phyloP scores from a whole-genome alignment of 2,113 vertebrate genomes.

The Ginglymostoma cirratum region DNA sequence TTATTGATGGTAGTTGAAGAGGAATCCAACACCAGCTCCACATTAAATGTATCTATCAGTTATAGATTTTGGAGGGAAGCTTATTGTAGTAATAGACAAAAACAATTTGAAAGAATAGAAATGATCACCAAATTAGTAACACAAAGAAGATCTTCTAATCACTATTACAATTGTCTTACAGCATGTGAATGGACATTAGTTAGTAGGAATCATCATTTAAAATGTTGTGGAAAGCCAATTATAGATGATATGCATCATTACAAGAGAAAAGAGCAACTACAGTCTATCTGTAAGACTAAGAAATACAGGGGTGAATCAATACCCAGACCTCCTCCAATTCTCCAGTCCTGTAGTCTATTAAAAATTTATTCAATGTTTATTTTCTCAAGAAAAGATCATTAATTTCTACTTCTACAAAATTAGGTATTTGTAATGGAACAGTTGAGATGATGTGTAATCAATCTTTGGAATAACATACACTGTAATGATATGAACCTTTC shows the following conservation, averaged over 20 bases:
- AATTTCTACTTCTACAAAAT: background rate
- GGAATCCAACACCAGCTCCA: background rate
- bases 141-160: background rate
- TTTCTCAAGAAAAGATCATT: slow-evolving; percentile 4
- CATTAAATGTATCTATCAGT: background rate
- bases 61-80: background rate
- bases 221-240: background rate
- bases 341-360: background rate
- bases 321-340: background rate
- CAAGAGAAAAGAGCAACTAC: background rate
- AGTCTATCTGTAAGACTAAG: background rate
- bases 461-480: slow-evolving; percentile 21
- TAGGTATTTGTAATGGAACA: background rate
- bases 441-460: slow-evolving; percentile 18
- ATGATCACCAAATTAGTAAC: background rate
- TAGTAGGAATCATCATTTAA: background rate
- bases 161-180: background rate
- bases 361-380: background rate
- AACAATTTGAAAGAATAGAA: background rate
- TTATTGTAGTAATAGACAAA: background rate
- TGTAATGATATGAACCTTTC: slow-evolving; percentile 12
- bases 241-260: background rate
- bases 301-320: too few relatives aligned
- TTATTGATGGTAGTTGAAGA: background rate
- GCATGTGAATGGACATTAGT: background rate